Evolutionary conservation across 2,797 vertebrate genomes (phyloP).

Genomic region (Coendou prehensilis): DNA sequence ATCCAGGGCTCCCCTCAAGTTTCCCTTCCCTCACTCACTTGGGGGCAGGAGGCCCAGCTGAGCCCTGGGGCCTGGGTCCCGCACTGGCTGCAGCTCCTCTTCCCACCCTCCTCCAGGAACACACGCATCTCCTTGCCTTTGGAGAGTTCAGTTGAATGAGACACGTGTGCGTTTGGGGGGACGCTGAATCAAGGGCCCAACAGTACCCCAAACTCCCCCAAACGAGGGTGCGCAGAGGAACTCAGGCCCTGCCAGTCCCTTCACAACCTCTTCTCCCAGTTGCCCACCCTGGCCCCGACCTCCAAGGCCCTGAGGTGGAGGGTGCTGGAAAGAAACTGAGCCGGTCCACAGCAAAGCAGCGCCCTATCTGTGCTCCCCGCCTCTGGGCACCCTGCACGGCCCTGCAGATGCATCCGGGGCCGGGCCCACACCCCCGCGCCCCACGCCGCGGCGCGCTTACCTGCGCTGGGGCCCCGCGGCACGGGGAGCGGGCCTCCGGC

Average conservation of each 20-base stretch:
- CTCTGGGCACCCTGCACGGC: background rate
- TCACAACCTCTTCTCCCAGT: background rate
- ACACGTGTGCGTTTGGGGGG: background rate
- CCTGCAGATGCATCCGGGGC: background rate
- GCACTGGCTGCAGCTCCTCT: background rate
- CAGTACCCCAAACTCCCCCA: background rate
- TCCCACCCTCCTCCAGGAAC: background rate
- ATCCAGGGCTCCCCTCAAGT: background rate
- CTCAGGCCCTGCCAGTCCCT: background rate
- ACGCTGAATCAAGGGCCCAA: background rate
- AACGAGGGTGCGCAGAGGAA: too few species aligned
- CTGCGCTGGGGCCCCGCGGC: conserved; percentile 94
- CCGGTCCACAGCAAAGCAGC: background rate
- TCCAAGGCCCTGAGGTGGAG: background rate
- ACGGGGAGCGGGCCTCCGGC: conserved; percentile 92
- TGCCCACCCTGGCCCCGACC: background rate
- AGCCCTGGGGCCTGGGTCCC: background rate
- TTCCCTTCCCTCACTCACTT: too few species aligned
- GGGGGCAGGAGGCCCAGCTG: too few species aligned
- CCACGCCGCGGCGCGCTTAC: conserved; percentile 86
- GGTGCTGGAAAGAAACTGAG: background rate
- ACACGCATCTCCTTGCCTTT: background rate
- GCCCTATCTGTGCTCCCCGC: background rate
- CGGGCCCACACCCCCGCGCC: background rate
- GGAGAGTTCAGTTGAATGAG: background rate